Evolutionary conservation across 2,797 vertebrate genomes (phyloP).

Genomic region (Natrix natrix): DNA sequence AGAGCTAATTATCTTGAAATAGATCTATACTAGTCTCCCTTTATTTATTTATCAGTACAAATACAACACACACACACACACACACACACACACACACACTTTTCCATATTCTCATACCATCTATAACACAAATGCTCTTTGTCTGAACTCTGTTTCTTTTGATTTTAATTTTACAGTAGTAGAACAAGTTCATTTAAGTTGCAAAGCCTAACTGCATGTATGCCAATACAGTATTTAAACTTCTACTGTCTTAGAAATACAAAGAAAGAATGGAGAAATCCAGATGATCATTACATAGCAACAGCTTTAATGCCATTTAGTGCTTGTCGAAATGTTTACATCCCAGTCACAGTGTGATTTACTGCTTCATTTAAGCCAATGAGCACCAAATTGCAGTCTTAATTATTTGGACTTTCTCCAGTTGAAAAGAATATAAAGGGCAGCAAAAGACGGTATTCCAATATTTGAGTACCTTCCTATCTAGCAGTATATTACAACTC

Average conservation of each 20-base stretch:
- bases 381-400: neutral
- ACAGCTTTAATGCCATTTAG: neutral
- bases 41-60: too few relatives aligned
- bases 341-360: neutral
- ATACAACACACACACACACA: too few relatives aligned
- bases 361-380: neutral
- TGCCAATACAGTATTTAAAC: neutral
- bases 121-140: neutral
- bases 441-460: neutral
- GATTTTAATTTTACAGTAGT: neutral
- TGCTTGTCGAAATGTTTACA: neutral
- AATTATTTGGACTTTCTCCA: neutral
- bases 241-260: neutral
- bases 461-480: neutral
- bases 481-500: neutral
- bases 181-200: neutral
- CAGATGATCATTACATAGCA: neutral
- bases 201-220: neutral
- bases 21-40: too few relatives aligned
- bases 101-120: neutral
- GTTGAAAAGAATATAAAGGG: neutral
- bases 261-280: neutral
- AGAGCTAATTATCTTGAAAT: too few relatives aligned
- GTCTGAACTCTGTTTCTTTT: neutral
- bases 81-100: too few relatives aligned